Evolutionary conservation across 2,888 invertebrate species (phyloP).

Genomic region (Hololepta plana): DNA sequence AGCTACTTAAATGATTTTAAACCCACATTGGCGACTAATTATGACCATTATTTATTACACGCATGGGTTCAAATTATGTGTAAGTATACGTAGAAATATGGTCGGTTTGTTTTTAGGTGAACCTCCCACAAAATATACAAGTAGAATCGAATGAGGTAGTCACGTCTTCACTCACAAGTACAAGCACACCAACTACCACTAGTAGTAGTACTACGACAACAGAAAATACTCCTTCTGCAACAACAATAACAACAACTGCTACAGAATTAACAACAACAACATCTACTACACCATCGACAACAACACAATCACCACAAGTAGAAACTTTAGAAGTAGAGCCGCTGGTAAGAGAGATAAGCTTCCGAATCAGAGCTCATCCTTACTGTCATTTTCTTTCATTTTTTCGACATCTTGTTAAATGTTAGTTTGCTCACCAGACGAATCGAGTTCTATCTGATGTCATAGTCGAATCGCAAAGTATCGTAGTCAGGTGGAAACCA

Average conservation of each 20-base stretch:
- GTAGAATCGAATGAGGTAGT: no score
- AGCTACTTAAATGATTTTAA: no score
- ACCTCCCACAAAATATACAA: conserved; percentile 6
- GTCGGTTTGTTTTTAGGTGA: conserved; percentile 9
- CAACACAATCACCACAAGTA: background rate
- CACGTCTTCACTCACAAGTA: no score
- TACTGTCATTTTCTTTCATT: background rate
- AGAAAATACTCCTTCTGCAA: no score
- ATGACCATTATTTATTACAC: no score
- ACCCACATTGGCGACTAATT: no score
- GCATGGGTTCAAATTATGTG: no score
- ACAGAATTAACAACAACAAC: conserved; percentile 3
- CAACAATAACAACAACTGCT: no score
- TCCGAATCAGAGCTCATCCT: background rate
- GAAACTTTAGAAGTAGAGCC: conserved; percentile 4
- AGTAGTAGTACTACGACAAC: no score
- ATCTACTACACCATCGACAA: background rate
- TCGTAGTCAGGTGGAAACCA: conserved; percentile 3
- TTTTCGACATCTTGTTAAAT: background rate
- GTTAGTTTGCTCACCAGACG: conserved; percentile 2
- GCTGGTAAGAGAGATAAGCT: conserved; percentile 4
- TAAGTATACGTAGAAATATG: no score
- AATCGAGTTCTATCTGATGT: conserved; percentile 3
- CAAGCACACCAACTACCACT: no score
- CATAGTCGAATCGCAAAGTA: background rate